Evolutionary conservation across 2,888 invertebrate species (phyloP), one percentile per base, ranked within the genome.

Genomic region (Meghimatium bilineatum): DNA sequence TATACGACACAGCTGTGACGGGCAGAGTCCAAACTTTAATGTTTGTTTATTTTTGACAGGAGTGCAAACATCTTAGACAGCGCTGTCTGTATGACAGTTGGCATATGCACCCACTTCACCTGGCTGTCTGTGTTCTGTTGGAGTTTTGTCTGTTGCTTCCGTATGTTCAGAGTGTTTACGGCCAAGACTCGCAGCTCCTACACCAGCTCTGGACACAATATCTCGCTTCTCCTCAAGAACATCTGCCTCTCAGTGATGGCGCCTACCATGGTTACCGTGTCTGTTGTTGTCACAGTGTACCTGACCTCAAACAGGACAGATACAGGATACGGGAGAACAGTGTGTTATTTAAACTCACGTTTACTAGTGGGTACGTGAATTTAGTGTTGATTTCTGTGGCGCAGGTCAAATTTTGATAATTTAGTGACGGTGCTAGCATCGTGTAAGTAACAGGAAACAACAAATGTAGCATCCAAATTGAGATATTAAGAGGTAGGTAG

Each of bases 101-200:
- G 63, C 12, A 38, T 81, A 23, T 1, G 32, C 23, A 81, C 63
- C 12, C 81, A 81, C 52, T 81, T 81, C 66, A 20, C 63, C 1
- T 81, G 81, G 81, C 66, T 81, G 29, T 49, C 20, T 20, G 29
- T 75, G 75, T 75, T 75, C 23, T 72, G 71, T 32, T 81, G 81
- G 81, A 74, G 81, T 71, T 74, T 56, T 12, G 34, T 75, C 8
- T 81, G 81, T 49, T 63, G 81, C 49, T 44, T 74, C 2, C 74
- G 75, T 49, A 81, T 81, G 81, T 81, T 38, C 32, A 60, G 56
- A 29, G 66, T 75, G 29, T 81, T 81, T 60, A 74, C 81, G n/a
- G 74, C 63, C 32, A 74, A 56, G 44, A 81, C 81, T 23, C 74
- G 60, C 1, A 44, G 60, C 1, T 6, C 38, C 38, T 32, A 32